These are phyloP conservation scores for Oncorhynchus nerka DNA, from an alignment of 2,113 vertebrate genomes.

Conservation along the genomic window DNA sequence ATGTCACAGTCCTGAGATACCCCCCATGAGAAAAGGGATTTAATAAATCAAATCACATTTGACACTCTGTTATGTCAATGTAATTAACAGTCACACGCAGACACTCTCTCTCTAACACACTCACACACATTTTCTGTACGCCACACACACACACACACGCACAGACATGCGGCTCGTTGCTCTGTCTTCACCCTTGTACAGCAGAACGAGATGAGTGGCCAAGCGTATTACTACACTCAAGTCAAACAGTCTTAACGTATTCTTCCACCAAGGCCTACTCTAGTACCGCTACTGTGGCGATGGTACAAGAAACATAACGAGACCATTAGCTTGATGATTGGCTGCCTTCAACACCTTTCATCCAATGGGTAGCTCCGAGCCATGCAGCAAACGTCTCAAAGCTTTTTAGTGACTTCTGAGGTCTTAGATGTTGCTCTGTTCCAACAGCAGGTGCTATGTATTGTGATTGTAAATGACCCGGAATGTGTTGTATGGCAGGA, in stretches of 20 bases:
- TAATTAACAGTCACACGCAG: no score
- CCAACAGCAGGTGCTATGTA: slow-evolving; percentile 44
- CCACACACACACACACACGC: not conserved
- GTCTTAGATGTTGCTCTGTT: slow-evolving; percentile 11
- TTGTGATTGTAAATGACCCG: slow-evolving; percentile 39
- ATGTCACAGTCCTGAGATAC: not conserved
- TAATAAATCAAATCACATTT: slow-evolving; percentile 51
- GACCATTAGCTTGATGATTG: slow-evolving; percentile 50
- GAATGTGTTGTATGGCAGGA: no score
- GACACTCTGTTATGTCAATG: slow-evolving; percentile 16
- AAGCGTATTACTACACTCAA: slow-evolving; percentile 57
- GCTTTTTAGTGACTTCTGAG: slow-evolving; percentile 47
- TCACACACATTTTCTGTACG: not conserved
- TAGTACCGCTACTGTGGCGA: slow-evolving; percentile 20
- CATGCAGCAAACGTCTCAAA: not conserved
- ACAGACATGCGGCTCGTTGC: not conserved
- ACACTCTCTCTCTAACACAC: no score
- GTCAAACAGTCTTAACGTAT: slow-evolving; percentile 34
- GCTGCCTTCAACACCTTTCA: slow-evolving; percentile 40
- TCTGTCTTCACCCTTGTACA: slow-evolving; percentile 40
- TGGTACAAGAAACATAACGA: slow-evolving; percentile 58
- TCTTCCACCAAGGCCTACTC: slow-evolving; percentile 35
- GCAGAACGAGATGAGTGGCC: slow-evolving; percentile 52
- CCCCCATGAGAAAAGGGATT: slow-evolving; percentile 24
- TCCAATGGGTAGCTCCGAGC: slow-evolving; percentile 21